phyloP scores from a whole-genome alignment of 2,113 vertebrate species.

The Sceloporus undulatus region DNA sequence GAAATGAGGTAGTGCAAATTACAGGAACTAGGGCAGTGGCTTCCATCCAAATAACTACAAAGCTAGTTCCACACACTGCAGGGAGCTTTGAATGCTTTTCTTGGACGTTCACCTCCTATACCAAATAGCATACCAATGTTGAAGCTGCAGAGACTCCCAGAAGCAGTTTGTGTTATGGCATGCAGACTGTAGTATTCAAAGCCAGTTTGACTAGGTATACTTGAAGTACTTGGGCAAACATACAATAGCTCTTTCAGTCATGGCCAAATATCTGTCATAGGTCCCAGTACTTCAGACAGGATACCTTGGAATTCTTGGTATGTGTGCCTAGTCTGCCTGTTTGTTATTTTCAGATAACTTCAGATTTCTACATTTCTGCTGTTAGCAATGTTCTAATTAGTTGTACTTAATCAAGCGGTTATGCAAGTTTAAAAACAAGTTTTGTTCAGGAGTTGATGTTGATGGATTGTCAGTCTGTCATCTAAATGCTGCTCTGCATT shows the following conservation, averaged over 20 bases:
- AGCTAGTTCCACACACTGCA: not conserved
- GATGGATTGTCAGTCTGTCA: not conserved
- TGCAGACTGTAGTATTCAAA: slow-evolving; percentile 4
- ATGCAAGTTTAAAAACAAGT: not conserved
- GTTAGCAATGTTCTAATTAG: slow-evolving; percentile 15
- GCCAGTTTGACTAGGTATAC: not conserved
- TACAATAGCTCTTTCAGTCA: not conserved
- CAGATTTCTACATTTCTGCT: slow-evolving; percentile 5
- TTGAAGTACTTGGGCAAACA: not conserved
- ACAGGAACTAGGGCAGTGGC: not conserved
- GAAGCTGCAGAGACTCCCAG: not conserved
- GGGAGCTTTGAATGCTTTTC: not conserved
- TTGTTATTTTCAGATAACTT: not conserved
- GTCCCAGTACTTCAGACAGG: not conserved
- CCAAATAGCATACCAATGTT: not conserved
- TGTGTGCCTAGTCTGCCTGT: slow-evolving; percentile 7
- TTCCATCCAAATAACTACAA: not conserved
- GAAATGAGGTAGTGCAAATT: not conserved
- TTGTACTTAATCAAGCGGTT: not conserved
- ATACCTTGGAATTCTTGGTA: not conserved
- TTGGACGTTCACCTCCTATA: not conserved
- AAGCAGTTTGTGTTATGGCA: not conserved
- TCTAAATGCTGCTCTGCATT: slow-evolving; percentile 27
- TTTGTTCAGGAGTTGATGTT: slow-evolving; percentile 9
- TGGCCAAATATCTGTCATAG: not conserved